Percentiles rank a stretch among this genome's conserved stretches.
Evolutionary conservation across 1,140 invertebrate genomes (phyloP).

Genomic region (Polypedilum pembai): DNA sequence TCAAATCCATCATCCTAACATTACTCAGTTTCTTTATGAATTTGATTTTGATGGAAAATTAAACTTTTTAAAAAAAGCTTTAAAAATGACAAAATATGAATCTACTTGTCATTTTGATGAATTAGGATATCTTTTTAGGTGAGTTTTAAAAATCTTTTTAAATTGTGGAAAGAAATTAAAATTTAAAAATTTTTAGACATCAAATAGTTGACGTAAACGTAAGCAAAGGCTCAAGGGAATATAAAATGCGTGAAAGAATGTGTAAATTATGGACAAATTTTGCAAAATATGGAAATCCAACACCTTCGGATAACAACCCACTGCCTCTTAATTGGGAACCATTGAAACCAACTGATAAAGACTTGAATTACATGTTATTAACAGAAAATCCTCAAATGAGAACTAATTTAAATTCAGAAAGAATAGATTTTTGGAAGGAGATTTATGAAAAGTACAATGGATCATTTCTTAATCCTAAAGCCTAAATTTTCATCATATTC

Average conservation of each 20-base stretch:
- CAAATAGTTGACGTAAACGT: background rate
- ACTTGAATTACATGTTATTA: constrained; percentile 39
- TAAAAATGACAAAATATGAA: background rate
- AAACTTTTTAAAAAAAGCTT: background rate
- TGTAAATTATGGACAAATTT: constrained; percentile 35
- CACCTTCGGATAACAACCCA: constrained; percentile 30
- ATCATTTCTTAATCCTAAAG: constrained; percentile 26
- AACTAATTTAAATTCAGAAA: constrained; percentile 39
- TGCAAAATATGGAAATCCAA: constrained; percentile 38
- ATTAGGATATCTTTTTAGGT: background rate
- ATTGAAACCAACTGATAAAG: constrained; percentile 31
- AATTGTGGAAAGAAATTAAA: background rate
- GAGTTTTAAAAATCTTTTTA: background rate
- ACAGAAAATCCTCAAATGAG: constrained; percentile 36
- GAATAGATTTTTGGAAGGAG: constrained; percentile 43
- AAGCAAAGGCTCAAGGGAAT: background rate
- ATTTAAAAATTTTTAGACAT: background rate
- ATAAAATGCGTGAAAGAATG: constrained; percentile 14
- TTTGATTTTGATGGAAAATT: background rate
- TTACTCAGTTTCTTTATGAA: background rate
- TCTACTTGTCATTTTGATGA: background rate
- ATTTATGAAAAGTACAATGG: constrained; percentile 34
- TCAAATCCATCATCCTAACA: constrained; percentile 33
- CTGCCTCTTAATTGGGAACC: constrained; percentile 36
- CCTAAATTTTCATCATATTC: background rate